Evolutionary conservation across 2,113 vertebrate species (phyloP), one percentile per base, ranked within the genome.

Genomic region (Pyrgilauda ruficollis): DNA sequence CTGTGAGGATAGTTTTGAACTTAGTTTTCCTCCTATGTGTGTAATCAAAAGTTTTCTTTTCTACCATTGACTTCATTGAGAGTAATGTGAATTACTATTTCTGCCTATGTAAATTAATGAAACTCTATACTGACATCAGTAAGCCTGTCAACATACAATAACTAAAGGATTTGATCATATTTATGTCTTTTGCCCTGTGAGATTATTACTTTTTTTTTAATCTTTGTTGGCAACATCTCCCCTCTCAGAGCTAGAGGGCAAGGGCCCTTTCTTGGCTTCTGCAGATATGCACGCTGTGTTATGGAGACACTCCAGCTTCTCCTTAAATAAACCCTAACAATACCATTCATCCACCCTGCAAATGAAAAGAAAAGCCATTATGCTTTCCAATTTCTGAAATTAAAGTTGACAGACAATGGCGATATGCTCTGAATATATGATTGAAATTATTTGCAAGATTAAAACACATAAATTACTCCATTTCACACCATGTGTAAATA

Each of bases 381-480:
- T 70, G 59, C 63, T 95, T 93, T 74, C 37, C 90, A 88, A 22
- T 90, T 95, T 94, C 76, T 94, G 85, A 88, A 94, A 93, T 69
- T 86, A 88, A 94, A 96, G 64, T 75, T 95, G 84, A 86, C 93
- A 93, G 82, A 88, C 92, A 95, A 90, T 80, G 50, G 37, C 0
- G 15, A 58, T 96, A 84, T 77, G 43, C 59, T 88, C 79, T 95
- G 85, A 95, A 93, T 92, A 67, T 92, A 67, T 88, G 85, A 95
- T 73, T 86, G 72, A 95, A 96, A 94, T 94, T 95, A 97, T 94
- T 88, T 93, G 43, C 0, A 5, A 94, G 83, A 95, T 88, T 93
- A 88, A 88, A 93, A 95, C 28, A 75, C 8, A 7, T 86, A 90
- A 96, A 88, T 95, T 94, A 63, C 67, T 90, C 50, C 19, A 30